Evolutionary conservation across 2,113 vertebrate genomes (phyloP), one percentile per base, ranked within the genome.

Genomic region (Arvicanthis niloticus): DNA sequence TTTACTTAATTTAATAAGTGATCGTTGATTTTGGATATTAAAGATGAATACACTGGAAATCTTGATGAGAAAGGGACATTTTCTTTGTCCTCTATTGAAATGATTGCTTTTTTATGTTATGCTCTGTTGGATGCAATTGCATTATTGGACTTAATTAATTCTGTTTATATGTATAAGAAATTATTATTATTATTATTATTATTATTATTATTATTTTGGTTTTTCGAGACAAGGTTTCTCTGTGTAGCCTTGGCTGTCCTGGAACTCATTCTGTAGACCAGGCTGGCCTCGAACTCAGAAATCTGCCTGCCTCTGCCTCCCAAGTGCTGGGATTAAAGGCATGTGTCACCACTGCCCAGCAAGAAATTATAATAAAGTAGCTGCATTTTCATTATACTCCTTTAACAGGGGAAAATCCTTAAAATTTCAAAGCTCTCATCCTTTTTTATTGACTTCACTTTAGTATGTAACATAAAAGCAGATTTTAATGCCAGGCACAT

Each of bases 381-480:
- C 11, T 67, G 11, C 86, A 68, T 91, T 60, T 87, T 37, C 58
- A 70, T 51, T 75, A 56, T 16, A 9, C 4, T 88, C 51, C 80
- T 68, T 76, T 91, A 87, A 76, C 6, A 93, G 70, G 73, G 62
- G 10, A 10, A 51, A 40, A 75, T n/a, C n/a, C 37, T 51, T 40
- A 91, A 65, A 95, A 93, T 29, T 94, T 8, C 8, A 62, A 88
- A 84, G n/a, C 16, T 72, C 26, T 62, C 29, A 72, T 58, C 22
- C 26, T 89, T 72, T 68, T 77, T 91, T 45, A 58, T 48, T 93
- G 67, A 82, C 31, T 24, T 78, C 77, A 12, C 58, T 80, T 48
- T 82, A 29, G 34, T 51, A 90, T 40, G 77, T 56, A 70, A 72
- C 48, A 65, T 31, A 77, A 82, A 95, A 96, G 51, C n/a, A 94